A percentile compares a stretch with the other conserved stretches of the same genome.
phyloP scores from a whole-genome alignment of 2,888 invertebrate genomes.

The Dynastes maya region DNA sequence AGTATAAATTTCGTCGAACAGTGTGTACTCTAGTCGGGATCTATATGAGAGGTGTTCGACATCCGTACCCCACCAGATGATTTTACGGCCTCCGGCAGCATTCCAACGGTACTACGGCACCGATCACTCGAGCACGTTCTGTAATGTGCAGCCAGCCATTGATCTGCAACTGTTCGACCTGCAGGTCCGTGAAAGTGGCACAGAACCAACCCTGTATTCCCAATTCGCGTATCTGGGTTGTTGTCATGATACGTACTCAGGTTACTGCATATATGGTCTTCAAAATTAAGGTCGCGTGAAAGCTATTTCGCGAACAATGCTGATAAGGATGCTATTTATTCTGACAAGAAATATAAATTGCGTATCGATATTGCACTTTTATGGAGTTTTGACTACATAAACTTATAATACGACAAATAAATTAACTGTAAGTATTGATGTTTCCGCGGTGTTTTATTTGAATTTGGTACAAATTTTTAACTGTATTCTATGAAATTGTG shows the following conservation, averaged over 20 bases:
- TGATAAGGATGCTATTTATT: not conserved
- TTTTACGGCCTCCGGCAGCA: constrained; percentile 59
- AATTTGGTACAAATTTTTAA: too few relatives aligned
- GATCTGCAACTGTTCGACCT: constrained; percentile 49
- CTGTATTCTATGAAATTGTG: too few relatives aligned
- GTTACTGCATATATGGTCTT: constrained; percentile 13
- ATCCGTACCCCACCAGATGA: constrained; percentile 66
- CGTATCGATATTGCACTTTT: too few relatives aligned
- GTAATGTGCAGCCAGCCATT: constrained; percentile 52
- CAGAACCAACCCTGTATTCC: constrained; percentile 39
- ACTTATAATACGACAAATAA: too few relatives aligned
- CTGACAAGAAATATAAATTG: not conserved
- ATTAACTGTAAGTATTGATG: too few relatives aligned
- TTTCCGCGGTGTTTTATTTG: too few relatives aligned
- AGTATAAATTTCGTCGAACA: not conserved
- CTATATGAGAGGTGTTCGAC: constrained; percentile 51
- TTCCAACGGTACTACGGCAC: constrained; percentile 74
- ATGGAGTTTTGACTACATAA: too few relatives aligned
- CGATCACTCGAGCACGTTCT: constrained; percentile 63
- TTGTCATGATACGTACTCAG: not conserved
- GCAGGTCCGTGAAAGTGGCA: constrained; percentile 47
- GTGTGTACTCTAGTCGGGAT: constrained; percentile 19
- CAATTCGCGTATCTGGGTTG: constrained; percentile 39
- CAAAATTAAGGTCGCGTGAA: constrained; percentile 36
- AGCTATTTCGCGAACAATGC: not conserved